Percentiles rank a stretch among this genome's conserved stretches.
Conservation (phyloP, 2,113 vertebrate genomes). For the Hippopotamus amphibius region DNA sequence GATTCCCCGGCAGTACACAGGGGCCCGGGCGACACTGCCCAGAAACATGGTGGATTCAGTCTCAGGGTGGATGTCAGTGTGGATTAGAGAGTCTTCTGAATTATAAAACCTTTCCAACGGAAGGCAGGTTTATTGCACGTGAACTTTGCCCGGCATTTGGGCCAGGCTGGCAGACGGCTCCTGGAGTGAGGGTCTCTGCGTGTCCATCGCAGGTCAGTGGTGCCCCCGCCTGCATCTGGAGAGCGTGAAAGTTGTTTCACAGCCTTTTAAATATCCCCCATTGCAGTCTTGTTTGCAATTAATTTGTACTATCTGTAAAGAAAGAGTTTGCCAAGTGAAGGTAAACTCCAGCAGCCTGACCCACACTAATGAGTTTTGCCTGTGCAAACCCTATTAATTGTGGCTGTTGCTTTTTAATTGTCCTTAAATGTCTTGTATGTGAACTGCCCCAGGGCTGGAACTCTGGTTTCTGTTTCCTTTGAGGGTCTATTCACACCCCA, state of each 20-base stretch:
- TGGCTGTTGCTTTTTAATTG: conserved; percentile 75
- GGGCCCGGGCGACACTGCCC: background rate
- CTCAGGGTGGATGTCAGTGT: background rate
- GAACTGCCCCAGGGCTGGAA: conserved; percentile 64
- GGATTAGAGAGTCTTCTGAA: background rate
- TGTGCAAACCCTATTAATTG: conserved; percentile 75
- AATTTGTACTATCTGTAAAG: conserved; percentile 41
- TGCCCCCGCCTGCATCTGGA: background rate
- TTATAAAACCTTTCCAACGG: background rate
- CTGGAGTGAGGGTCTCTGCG: background rate
- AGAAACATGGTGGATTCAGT: background rate
- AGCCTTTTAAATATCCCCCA: conserved; percentile 21
- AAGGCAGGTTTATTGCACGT: background rate
- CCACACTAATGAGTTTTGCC: conserved; percentile 77
- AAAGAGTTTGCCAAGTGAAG: conserved; percentile 37
- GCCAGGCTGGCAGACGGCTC: background rate
- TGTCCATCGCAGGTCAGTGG: background rate
- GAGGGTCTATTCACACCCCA: background rate
- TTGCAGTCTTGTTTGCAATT: background rate
- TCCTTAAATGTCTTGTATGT: conserved; percentile 63
- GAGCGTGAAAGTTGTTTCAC: background rate
- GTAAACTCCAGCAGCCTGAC: conserved; percentile 28
- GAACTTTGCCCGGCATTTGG: background rate
- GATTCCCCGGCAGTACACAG: background rate
- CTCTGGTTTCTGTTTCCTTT: conserved; percentile 75